Conservation (phyloP, 2,888 invertebrate species). For the Lydus trimaculatus region DNA sequence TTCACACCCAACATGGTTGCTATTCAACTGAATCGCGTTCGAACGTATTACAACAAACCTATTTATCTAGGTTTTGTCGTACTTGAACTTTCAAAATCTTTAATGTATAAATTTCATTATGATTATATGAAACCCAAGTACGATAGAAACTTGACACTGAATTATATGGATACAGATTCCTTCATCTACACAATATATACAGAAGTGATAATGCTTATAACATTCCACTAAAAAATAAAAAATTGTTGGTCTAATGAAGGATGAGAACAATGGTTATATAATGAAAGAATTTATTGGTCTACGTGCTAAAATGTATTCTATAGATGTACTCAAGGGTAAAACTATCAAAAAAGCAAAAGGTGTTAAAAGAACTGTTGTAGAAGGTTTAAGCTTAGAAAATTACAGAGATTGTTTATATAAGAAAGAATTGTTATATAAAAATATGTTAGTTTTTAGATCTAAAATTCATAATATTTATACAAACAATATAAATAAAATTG, state of each 20-base stretch:
- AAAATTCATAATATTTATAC: conserved; percentile 26
- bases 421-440: conserved; percentile 15
- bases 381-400: conserved; percentile 1
- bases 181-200: conserved; percentile 26
- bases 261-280: conserved; percentile 15
- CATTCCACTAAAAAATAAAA: conserved; percentile 11
- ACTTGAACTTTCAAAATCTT: conserved; percentile 55
- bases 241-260: conserved; percentile 19
- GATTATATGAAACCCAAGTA: conserved; percentile 40
- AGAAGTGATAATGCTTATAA: conserved; percentile 5
- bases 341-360: too few relatives aligned
- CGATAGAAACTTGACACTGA: conserved; percentile 25
- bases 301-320: too few relatives aligned
- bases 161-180: too few relatives aligned
- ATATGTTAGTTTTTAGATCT: conserved; percentile 25
- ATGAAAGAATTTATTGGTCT: conserved; percentile 23
- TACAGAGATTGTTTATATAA: conserved; percentile 26
- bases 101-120: conserved; percentile 56
- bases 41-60: conserved; percentile 51
- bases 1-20: conserved; percentile 52
- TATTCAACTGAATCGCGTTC: conserved; percentile 46
- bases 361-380: conserved; percentile 13
- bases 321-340: too few relatives aligned
- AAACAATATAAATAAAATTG: conserved; percentile 23
- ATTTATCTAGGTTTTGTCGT: conserved; percentile 56